Evolutionary conservation across 1,140 invertebrate species (phyloP), one percentile per base, ranked within the genome.

Genomic region (Oedothorax gibbosus): DNA sequence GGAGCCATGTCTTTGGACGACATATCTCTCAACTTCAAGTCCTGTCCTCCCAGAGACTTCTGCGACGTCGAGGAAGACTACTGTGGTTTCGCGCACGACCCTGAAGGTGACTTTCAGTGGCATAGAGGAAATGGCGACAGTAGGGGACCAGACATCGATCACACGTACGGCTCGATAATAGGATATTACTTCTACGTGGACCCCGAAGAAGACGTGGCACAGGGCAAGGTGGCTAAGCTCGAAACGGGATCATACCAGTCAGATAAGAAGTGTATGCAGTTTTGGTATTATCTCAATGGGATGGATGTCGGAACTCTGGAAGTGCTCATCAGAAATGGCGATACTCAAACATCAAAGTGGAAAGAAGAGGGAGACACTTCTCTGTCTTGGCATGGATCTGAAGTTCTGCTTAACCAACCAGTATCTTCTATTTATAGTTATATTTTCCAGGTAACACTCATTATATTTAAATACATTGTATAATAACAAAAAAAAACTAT

Each of bases 201-300:
- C 68, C 72, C 68, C 7, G 80, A 56, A 50, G 54, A 51, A 65
- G 8, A 49, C 7, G 21, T 64, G 0, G 1, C 56, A 51, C 60
- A 76, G 51, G 80, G 81, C 14, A 57, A 72, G 18, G 51, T 81
- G 14, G 80, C 87, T 7, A 73, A 51, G 64, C 77, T 87, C 9
- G 87, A 87, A 64, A 78, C 86, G 12, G 65, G 69, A 8, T 50
- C 68, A 51, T 83, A 62, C 65, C 50, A 72, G 18, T 53, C 87
- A 86, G 77, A 86, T 14, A 85, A 85, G 18, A 87, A 86, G 15
- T 85, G 86, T 21, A 76, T 88, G 60, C 66, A 66, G 53, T 87
- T 87, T 50, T 88, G 86, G 86, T 88, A 88, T 71, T 87, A 88
- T 66, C 69, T 88, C n/a, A 69, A 79, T 56, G 87, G 87, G 20